A percentile compares a stretch with the other conserved stretches of the same genome.
Evolutionary conservation across 2,888 invertebrate species (phyloP).

Genomic region (Agrenia bidenticulata): DNA sequence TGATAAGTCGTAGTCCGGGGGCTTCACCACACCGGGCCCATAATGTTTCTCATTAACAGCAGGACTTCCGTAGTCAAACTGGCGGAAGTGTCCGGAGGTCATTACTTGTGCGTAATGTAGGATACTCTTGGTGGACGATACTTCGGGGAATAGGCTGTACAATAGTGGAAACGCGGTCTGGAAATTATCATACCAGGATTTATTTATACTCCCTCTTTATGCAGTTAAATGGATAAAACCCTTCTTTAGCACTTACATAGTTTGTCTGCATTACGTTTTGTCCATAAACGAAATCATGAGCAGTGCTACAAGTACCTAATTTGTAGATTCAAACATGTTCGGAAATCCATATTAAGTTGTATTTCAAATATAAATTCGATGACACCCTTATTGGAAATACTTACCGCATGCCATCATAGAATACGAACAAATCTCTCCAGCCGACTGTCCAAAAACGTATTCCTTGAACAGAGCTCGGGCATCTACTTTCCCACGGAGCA

Average conservation of each 20-base stretch:
- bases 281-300: neutral
- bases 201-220: too few species aligned
- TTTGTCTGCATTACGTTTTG: neutral
- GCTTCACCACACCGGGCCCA: conserved; percentile 29
- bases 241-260: neutral
- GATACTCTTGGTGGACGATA: conserved; percentile 56
- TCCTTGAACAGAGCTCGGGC: neutral
- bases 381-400: neutral
- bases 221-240: conserved; percentile 9
- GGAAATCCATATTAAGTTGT: too few species aligned
- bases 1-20: conserved; percentile 38
- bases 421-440: neutral
- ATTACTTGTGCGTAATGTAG: conserved; percentile 57
- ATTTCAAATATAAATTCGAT: too few species aligned
- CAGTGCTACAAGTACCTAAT: neutral
- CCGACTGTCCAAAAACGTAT: neutral
- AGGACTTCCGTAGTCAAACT: conserved; percentile 54
- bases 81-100: conserved; percentile 53
- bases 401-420: conserved; percentile 2
- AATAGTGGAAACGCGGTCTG: conserved; percentile 62
- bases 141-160: conserved; percentile 54
- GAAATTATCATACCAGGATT: too few species aligned
- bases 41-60: conserved; percentile 31
- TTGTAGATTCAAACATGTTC: too few species aligned
- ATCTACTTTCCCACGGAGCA: neutral